A percentile compares a stretch with the other conserved stretches of the same genome.
phyloP scores from a whole-genome alignment of 2,888 invertebrate species.

The Polyommatus icarus region DNA sequence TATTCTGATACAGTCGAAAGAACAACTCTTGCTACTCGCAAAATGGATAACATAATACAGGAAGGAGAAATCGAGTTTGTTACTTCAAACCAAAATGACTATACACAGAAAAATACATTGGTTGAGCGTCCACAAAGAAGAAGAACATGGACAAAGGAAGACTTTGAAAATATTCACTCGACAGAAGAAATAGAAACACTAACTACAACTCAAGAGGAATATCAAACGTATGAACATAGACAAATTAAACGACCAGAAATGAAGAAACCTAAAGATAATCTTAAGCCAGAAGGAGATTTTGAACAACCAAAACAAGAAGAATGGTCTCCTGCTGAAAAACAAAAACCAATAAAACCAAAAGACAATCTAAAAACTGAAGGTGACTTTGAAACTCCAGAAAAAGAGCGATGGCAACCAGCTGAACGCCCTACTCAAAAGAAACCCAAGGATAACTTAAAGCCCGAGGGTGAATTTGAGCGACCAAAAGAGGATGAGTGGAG shows the following conservation, averaged over 20 bases:
- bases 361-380: constrained; percentile 82
- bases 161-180: constrained; percentile 85
- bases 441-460: constrained; percentile 76
- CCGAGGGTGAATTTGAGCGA: constrained; percentile 73
- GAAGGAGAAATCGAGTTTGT: constrained; percentile 85
- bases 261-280: constrained; percentile 80
- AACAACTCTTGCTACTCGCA: constrained; percentile 79
- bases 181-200: constrained; percentile 77
- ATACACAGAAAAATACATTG: constrained; percentile 78
- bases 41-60: constrained; percentile 83
- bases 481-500: constrained; percentile 52
- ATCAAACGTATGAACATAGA: constrained; percentile 80
- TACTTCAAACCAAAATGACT: constrained; percentile 83
- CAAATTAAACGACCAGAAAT: constrained; percentile 72
- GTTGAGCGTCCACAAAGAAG: constrained; percentile 82
- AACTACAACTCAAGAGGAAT: constrained; percentile 86
- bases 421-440: constrained; percentile 72
- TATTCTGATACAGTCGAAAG: constrained; percentile 80
- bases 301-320: constrained; percentile 59
- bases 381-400: constrained; percentile 68
- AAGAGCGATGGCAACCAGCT: constrained; percentile 69
- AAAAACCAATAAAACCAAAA: constrained; percentile 75
- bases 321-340: constrained; percentile 77
- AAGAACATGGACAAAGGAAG: constrained; percentile 87
- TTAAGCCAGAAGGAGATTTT: constrained; percentile 80